A percentile compares a stretch with the other conserved stretches of the same genome.
Conservation (phyloP, 2,888 invertebrate species). For the Zeuzera pyrina region DNA sequence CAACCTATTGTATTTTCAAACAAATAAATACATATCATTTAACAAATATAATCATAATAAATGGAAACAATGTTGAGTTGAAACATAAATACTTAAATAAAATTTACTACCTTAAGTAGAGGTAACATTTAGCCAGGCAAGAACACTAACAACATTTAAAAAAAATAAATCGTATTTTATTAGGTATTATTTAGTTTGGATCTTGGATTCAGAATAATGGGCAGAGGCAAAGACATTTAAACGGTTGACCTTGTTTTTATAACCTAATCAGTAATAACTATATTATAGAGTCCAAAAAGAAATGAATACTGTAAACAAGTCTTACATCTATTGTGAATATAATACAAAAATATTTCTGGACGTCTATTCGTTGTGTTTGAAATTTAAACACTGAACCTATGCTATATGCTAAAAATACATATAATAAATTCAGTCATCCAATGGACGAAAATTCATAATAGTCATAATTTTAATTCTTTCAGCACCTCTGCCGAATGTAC, state of each 20-base stretch:
- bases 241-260: slow-evolving; percentile 30
- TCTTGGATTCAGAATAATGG: slow-evolving; percentile 26
- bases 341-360: slow-evolving; percentile 1
- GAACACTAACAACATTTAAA: slow-evolving; percentile 35
- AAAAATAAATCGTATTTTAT: too few species aligned
- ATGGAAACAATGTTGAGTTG: slow-evolving; percentile 18
- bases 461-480: slow-evolving; percentile 6
- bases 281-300: slow-evolving; percentile 27
- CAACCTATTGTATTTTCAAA: slow-evolving; percentile 23
- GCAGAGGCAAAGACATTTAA: slow-evolving; percentile 42
- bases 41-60: slow-evolving; percentile 23
- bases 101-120: slow-evolving; percentile 28
- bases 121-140: slow-evolving; percentile 49
- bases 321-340: slow-evolving; percentile 32
- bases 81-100: slow-evolving; percentile 35
- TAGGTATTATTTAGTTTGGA: too few species aligned
- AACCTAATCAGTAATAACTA: slow-evolving; percentile 33
- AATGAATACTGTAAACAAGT: slow-evolving; percentile 46
- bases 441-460: neutral
- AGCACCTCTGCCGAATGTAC: slow-evolving; percentile 46
- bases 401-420: slow-evolving; percentile 19
- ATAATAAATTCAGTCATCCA: neutral
- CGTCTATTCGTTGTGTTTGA: slow-evolving; percentile 29
- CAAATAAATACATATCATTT: too few species aligned
- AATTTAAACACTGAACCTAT: slow-evolving; percentile 36